Evolutionary conservation across 2,113 vertebrate genomes (phyloP), one percentile per base, ranked within the genome.

Genomic region (Saccopteryx bilineata): DNA sequence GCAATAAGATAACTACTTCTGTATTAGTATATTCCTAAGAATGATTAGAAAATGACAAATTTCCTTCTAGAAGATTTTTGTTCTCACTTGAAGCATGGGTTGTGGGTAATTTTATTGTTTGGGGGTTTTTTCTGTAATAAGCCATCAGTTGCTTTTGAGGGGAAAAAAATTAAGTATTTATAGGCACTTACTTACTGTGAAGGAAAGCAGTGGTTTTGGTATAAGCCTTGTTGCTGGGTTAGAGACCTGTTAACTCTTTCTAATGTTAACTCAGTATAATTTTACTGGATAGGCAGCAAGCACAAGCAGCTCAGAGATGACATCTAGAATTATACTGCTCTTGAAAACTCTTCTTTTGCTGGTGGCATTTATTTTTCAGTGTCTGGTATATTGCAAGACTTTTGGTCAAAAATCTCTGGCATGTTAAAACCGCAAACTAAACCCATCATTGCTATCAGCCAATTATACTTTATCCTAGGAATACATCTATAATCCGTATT

Each of bases 371-470:
- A 33, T 92, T 54, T 76, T 81, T 74, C 18, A 19, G 58, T 87
- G 1, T 72, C 33, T 52, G 4, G 4, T 90, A 72, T 78, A 69
- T 69, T 69, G 14, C 58, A 81, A 81, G 11, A 2, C 26, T 72
- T 48, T 76, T 87, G 52, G 48, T 76, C 46, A 94, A 5, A 87
- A 90, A 26, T 76, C 18, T 79, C 71, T 61, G 68, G 19, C 12
- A 7, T 90, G 23, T 92, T 95, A 95, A 78, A 79, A 52, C 5
- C 79, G 31, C 33, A 96, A 46, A 89, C n/a, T 63, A 79, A 94
- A 89, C 23, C 28, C 23, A 82, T 0, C 90, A 23, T 95, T 89
- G 28, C 58, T 39, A 86, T 76, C 31, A 3, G 7, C 52, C n/a
- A 54, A 0, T 88, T 93, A 9, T 90, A 2, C 48, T 90, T 69